Base-by-base conservation (phyloP, 1,140 invertebrate species). In the Cyrtorhinus lividipennis region DNA sequence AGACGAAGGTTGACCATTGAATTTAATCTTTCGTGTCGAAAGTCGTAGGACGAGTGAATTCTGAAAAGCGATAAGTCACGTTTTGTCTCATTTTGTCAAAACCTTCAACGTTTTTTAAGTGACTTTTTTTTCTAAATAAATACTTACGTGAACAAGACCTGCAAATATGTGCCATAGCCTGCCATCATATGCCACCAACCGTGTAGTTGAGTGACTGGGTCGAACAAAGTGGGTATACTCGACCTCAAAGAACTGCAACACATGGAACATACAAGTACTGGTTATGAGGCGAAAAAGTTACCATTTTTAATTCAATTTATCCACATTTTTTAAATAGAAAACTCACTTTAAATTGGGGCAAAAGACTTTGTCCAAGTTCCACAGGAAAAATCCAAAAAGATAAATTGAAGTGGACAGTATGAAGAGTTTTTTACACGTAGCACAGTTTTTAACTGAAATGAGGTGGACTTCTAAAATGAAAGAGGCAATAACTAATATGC, bases 121-220 rank as follows among this genome's bases (percentile, higher is more conserved):
- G n/a, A n/a, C n/a, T n/a, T n/a, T n/a, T n/a, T n/a, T n/a, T n/a
- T n/a, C n/a, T n/a, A n/a, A n/a, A n/a, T n/a, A n/a, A n/a, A n/a
- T 61, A 64, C 59, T 66, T 66, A 70, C 69, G 68, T 69, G 56
- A 70, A 69, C n/a, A 70, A 24, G 62, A 70, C 62, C 66, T 68
- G 67, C 15, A 70, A 48, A 59, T 70, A 70, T 23, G 68, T 67
- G 20, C 66, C 68, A 64, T 70, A 69, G 0, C 69, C 69, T 38
- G 69, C 68, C 56, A 70, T 64, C 22, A 59, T 48, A 67, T 70
- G 69, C 69, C 69, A 70, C 69, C 69, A 70, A 15, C 63, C 66
- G 65, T 70, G 69, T 10, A 70, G 63, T 61, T 70, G 69, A 12
- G 69, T 68, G 5, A 68, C 20, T 53, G 68, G 68, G 61, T 65